These are phyloP conservation scores for Sander lucioperca DNA, from an alignment of 2,113 vertebrate genomes.

Conservation along the genomic window DNA sequence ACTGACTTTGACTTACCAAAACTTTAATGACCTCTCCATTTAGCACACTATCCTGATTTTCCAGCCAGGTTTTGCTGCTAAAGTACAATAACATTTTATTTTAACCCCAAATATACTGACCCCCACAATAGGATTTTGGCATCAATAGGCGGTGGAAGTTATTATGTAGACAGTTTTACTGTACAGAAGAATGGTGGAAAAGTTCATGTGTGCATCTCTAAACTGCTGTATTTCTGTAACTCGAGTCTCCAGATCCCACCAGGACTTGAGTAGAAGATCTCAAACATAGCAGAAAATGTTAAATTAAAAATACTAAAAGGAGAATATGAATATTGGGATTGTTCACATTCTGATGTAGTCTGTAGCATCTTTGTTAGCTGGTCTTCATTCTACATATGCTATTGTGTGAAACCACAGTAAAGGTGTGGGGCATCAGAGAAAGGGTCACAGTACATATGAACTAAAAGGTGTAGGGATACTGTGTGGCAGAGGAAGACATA, in stretches of 20 bases:
- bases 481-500: not conserved
- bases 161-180: not conserved
- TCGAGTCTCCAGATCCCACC: not conserved
- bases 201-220: not conserved
- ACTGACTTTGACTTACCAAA: not conserved
- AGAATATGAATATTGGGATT: not conserved
- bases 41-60: not conserved
- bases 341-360: conserved; percentile 4
- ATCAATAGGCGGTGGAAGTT: not conserved
- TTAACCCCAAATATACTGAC: not conserved
- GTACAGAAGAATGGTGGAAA: not conserved
- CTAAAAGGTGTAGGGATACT: not conserved
- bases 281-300: not conserved
- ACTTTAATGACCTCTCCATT: not conserved
- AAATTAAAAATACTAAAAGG: too few relatives aligned
- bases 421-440: not conserved
- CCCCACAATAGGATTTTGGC: not conserved
- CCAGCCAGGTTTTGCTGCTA: not conserved
- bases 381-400: not conserved
- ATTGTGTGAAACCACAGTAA: not conserved
- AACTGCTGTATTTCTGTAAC: not conserved
- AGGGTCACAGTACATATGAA: not conserved
- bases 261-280: not conserved
- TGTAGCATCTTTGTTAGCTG: not conserved
- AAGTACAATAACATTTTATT: conserved; percentile 2